phyloP scores from a whole-genome alignment of 2,888 invertebrate species.

The Prostheceraeus crozeri region DNA sequence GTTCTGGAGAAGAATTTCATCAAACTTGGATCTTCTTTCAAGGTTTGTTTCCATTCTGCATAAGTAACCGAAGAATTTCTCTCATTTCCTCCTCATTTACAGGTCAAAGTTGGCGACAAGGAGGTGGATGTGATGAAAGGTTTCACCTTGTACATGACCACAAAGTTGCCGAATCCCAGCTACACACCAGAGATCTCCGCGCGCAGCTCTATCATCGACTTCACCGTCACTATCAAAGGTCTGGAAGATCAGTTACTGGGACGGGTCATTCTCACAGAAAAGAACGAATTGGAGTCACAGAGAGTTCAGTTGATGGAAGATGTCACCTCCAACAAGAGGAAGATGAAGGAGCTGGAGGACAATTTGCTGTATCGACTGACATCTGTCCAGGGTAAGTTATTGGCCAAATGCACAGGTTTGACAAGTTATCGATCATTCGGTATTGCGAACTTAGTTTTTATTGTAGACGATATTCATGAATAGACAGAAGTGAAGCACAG shows the following conservation, averaged over 20 bases:
- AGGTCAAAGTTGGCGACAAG: constrained; percentile 66
- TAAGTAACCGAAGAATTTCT: neutral
- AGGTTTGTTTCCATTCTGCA: constrained; percentile 55
- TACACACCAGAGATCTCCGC: constrained; percentile 94
- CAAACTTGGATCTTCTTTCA: constrained; percentile 88
- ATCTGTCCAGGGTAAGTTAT: constrained; percentile 80
- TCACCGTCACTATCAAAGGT: constrained; percentile 91
- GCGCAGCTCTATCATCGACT: constrained; percentile 90
- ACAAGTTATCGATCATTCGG: too few species aligned
- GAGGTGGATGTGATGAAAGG: constrained; percentile 93
- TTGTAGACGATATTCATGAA: too few species aligned
- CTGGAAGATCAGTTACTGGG: constrained; percentile 85
- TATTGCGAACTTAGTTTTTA: too few species aligned
- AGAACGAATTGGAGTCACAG: constrained; percentile 87
- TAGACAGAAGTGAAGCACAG: too few species aligned
- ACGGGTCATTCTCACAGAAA: constrained; percentile 87
- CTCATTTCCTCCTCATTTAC: too few species aligned
- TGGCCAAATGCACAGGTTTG: too few species aligned
- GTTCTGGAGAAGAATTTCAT: constrained; percentile 94
- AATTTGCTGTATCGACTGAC: constrained; percentile 81
- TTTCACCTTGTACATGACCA: constrained; percentile 88
- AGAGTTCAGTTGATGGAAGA: constrained; percentile 84
- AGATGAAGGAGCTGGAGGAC: constrained; percentile 88
- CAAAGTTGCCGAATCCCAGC: constrained; percentile 86
- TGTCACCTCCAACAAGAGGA: constrained; percentile 86